A percentile compares a stretch with the other conserved stretches of the same genome.
Conservation (phyloP, 2,888 invertebrate species). For the Macrophya alboannulata region DNA sequence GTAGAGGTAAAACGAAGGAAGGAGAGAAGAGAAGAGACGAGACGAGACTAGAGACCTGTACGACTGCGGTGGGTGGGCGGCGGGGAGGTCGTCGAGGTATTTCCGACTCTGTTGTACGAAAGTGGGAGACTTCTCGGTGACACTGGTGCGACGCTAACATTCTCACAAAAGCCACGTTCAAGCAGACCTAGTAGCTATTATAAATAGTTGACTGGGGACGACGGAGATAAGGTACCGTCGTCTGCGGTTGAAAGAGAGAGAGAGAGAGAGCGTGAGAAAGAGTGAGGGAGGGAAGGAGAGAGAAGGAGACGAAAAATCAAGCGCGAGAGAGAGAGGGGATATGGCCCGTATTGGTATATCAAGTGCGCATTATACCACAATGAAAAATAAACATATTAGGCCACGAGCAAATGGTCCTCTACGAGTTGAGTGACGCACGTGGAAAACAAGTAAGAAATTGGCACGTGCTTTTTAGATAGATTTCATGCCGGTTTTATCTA, state of each 20-base stretch:
- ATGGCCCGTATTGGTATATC: constrained; percentile 32
- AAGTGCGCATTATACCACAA: constrained; percentile 33
- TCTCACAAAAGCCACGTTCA: constrained; percentile 19
- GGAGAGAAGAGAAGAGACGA: constrained; percentile 35
- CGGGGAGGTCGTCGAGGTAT: constrained; percentile 32
- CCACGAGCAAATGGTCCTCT: constrained; percentile 8
- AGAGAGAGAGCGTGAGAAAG: background rate
- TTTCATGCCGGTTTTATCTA: constrained; percentile 17
- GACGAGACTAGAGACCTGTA: constrained; percentile 42
- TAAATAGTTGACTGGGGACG: constrained; percentile 54
- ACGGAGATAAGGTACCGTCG: constrained; percentile 32
- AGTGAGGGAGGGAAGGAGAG: constrained; percentile 19
- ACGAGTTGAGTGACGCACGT: constrained; percentile 1
- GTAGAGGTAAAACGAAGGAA: constrained; percentile 42
- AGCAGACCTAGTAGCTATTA: constrained; percentile 49
- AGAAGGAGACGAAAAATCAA: constrained; percentile 9
- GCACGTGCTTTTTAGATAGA: background rate
- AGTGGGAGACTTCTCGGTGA: constrained; percentile 52
- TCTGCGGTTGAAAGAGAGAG: constrained; percentile 29
- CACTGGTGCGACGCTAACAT: constrained; percentile 47
- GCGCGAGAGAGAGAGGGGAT: background rate
- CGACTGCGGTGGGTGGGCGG: background rate
- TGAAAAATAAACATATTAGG: constrained; percentile 37
- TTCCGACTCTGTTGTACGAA: constrained; percentile 44
- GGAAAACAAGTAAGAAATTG: constrained; percentile 9